Evolutionary conservation across 2,888 invertebrate species (phyloP).

Genomic region (Trachelus iudaicus): DNA sequence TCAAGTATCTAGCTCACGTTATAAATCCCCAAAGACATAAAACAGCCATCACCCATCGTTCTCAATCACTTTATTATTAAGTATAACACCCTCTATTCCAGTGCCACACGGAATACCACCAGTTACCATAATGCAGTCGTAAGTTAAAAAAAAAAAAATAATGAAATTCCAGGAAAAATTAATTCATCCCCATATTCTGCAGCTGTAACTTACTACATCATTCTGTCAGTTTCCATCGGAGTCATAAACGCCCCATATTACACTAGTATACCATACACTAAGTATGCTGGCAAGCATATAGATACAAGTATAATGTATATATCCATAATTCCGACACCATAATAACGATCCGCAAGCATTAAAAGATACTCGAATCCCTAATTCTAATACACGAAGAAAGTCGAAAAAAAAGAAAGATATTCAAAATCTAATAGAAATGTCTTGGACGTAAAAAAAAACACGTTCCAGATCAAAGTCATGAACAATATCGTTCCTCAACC

Average conservation of each 20-base stretch:
- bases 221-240: neutral
- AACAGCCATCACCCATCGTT: neutral
- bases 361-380: neutral
- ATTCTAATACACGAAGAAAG: neutral
- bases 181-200: neutral
- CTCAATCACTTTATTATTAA: neutral
- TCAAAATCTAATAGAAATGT: neutral
- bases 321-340: neutral
- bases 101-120: neutral
- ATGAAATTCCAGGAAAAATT: neutral
- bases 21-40: neutral
- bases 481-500: neutral
- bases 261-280: neutral
- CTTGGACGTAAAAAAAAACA: neutral
- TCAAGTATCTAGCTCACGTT: no score
- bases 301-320: neutral
- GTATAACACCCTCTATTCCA: neutral
- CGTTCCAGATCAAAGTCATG: neutral
- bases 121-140: neutral
- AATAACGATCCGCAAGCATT: neutral
- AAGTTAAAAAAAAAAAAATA: neutral
- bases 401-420: neutral
- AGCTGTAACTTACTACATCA: neutral
- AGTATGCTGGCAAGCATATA: neutral
- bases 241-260: neutral